Conservation (phyloP, 1,140 invertebrate species). For the Drosophila bipectinata region DNA sequence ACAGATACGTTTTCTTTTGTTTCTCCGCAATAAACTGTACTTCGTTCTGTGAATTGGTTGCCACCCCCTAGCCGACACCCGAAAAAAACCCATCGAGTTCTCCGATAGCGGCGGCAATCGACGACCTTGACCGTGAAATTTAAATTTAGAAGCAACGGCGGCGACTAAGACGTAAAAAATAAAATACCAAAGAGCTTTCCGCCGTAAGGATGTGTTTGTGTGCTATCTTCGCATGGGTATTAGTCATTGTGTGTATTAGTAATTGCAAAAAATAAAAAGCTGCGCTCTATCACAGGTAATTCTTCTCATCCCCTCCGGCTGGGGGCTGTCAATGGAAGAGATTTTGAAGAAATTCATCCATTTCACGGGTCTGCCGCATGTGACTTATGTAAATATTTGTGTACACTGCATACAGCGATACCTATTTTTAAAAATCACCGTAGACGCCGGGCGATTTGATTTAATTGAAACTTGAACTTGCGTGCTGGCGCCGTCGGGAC, state of each 20-base stretch:
- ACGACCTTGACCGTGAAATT: conserved; percentile 81
- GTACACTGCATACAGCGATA: conserved; percentile 18
- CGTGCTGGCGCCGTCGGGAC: conserved; percentile 37
- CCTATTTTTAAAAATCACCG: conserved; percentile 43
- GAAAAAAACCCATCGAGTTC: conserved; percentile 10
- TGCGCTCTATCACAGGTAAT: conserved; percentile 35
- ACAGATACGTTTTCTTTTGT: conserved; percentile 56
- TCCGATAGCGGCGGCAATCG: conserved; percentile 45
- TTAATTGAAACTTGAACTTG: conserved; percentile 55
- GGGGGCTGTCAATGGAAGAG: neutral
- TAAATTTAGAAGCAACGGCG: conserved; percentile 69
- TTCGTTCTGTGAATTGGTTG: conserved; percentile 16
- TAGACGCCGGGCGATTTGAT: conserved; percentile 36
- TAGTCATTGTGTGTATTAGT: conserved; percentile 31
- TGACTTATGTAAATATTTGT: conserved; percentile 56
- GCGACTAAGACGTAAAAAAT: conserved; percentile 73
- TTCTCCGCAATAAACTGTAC: conserved; percentile 56
- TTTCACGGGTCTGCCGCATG: conserved; percentile 47
- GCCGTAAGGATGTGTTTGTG: neutral
- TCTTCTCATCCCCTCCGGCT: neutral
- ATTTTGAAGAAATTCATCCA: conserved; percentile 14
- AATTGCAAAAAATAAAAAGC: conserved; percentile 30
- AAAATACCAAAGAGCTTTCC: conserved; percentile 57
- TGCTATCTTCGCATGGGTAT: conserved; percentile 32
- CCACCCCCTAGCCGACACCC: conserved; percentile 3